Conservation (phyloP, 2,113 vertebrate genomes). For the Oncorhynchus tshawytscha region DNA sequence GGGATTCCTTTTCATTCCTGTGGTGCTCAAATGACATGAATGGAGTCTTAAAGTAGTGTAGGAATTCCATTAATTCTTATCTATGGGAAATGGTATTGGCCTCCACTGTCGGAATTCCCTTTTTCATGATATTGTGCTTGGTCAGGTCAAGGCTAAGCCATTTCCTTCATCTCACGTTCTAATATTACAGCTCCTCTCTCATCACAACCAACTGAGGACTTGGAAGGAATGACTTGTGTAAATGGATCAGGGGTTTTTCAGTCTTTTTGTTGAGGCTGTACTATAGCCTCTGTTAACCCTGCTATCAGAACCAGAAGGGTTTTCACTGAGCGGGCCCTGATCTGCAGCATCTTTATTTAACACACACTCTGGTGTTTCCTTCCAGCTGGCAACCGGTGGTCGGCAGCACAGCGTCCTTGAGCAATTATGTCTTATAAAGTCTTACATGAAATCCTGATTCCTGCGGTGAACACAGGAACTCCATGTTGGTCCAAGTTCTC, state of each 20-base stretch:
- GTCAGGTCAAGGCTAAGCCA: no score
- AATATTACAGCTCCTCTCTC: no score
- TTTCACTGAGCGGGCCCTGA: neutral
- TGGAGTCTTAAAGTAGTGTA: no score
- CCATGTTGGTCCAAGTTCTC: conserved; percentile 29
- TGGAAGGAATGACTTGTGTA: neutral
- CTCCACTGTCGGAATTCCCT: no score
- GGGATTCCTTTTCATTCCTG: no score
- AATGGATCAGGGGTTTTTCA: neutral
- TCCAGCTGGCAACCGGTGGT: neutral
- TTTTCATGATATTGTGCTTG: no score
- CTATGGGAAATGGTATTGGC: no score
- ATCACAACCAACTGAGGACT: no score
- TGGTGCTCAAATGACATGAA: no score
- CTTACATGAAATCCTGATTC: conserved; percentile 1
- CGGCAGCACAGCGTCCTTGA: conserved; percentile 9
- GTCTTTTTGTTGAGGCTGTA: neutral
- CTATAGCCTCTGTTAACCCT: neutral
- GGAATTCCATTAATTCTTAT: no score
- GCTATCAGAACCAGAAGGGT: neutral
- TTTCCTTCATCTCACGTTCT: no score
- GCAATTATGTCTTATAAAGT: conserved; percentile 7
- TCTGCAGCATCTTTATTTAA: conserved; percentile 14
- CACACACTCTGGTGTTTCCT: neutral
- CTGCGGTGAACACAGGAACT: neutral